Evolutionary conservation across 2,888 invertebrate genomes (phyloP), one percentile per base, ranked within the genome.

Genomic region (Rhamnusium bicolor): DNA sequence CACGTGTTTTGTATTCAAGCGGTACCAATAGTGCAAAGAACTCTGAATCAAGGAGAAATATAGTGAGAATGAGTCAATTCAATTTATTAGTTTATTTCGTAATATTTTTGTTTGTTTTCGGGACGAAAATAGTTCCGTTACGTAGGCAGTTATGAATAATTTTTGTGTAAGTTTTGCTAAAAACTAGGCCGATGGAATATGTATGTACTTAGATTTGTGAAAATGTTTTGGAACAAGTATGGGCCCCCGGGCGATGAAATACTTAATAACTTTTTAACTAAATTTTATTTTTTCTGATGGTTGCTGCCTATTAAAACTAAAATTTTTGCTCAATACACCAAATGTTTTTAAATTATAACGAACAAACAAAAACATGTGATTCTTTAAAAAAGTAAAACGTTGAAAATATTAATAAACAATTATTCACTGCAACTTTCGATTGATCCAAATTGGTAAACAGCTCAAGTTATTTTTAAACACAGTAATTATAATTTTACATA

Each of bases 11-110:
- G 58, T 58, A 58, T 58, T 58, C 58, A 58, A 19, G 3, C 19
- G 18, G 32, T 19, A 10, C 40, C 40, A 12, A 12, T 27, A 21
- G 53, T 27, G 53, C 53, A 65, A 40, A 12, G 27, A 27, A 51
- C 24, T 32, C 16, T 40, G 10, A 18, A 68, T 67, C 62, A 71
- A 71, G 67, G 61, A 21, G 54, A 71, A 53, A 24, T 51, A 32
- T 47, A 29, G 32, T n/a, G 54, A 47, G 60, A 66, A 56, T 70
- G 71, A 62, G 71, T 71, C 68, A 72, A 63, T 72, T 63, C 60
- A 47, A 76, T 69, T 73, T 54, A 72, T 69, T 69, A 66, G n/a
- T 27, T 76, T 73, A 60, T 76, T 73, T 72, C 72, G 73, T 73
- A 71, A 71, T 71, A 73, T 69, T 74, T 70, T 72, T 75, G 60